These are phyloP conservation scores for Acromyrmex heyeri DNA, from an alignment of 1,140 invertebrate genomes.

Conservation along the genomic window DNA sequence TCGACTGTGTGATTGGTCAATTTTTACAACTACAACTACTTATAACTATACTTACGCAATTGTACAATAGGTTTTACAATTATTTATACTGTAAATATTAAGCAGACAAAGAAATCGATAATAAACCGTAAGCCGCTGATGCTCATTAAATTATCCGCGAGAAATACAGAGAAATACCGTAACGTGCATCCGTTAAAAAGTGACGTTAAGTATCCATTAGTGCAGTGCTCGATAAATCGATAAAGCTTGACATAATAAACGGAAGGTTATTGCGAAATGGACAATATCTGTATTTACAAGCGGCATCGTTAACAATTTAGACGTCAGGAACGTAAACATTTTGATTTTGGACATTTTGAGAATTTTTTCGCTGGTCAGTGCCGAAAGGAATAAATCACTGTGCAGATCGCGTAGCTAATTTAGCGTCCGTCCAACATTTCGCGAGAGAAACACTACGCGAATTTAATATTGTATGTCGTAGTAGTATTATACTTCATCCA, in stretches of 20 bases:
- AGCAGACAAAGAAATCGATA: background rate
- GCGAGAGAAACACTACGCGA: background rate
- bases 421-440: constrained; percentile 30
- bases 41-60: too few relatives aligned
- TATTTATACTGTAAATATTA: constrained; percentile 9
- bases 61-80: background rate
- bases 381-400: constrained; percentile 4
- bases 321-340: background rate
- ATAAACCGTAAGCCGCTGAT: background rate
- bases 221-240: background rate
- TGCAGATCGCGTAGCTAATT: constrained; percentile 32
- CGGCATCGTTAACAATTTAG: background rate
- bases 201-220: background rate
- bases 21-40: too few relatives aligned
- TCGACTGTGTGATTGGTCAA: too few relatives aligned
- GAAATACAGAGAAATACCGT: background rate
- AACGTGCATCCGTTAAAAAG: background rate
- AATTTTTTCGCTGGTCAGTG: background rate
- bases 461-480: constrained; percentile 50
- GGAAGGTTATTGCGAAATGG: background rate
- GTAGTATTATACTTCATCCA: constrained; percentile 1
- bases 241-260: background rate
- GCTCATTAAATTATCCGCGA: background rate
- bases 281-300: background rate
- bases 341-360: background rate